Conservation (phyloP, 2,797 vertebrate genomes). For the Mus caroli region DNA sequence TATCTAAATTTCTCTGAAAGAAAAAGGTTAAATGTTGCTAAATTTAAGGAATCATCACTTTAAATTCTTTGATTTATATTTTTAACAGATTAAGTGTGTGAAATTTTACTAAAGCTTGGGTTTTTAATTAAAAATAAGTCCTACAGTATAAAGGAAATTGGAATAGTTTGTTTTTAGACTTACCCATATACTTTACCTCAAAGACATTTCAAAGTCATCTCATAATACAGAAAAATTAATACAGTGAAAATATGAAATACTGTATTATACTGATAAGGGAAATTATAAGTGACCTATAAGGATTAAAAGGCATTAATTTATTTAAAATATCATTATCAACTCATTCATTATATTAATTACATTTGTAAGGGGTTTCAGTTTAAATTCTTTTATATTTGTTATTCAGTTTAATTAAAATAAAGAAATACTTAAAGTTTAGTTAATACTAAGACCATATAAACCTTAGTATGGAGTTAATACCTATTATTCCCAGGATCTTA, state of each 20-base stretch:
- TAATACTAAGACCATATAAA: not conserved
- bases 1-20: not conserved
- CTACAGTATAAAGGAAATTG: not conserved
- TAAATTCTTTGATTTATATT: slow-evolving; percentile 1
- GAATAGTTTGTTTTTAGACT: not conserved
- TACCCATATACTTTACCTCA: slow-evolving; percentile 6
- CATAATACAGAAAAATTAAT: not conserved
- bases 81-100: not conserved
- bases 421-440: slow-evolving; percentile 37
- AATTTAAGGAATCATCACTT: not conserved
- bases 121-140: slow-evolving; percentile 16
- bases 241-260: slow-evolving; percentile 38
- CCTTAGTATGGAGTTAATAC: slow-evolving; percentile 5
- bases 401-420: slow-evolving; percentile 48
- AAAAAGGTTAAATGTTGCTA: not conserved
- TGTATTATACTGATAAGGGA: not conserved
- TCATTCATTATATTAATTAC: slow-evolving; percentile 47
- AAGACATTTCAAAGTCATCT: slow-evolving; percentile 28
- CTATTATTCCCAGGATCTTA: not conserved
- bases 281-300: slow-evolving; percentile 24
- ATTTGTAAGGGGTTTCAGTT: slow-evolving; percentile 16
- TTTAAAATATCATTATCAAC: slow-evolving; percentile 51
- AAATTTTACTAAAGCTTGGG: not conserved
- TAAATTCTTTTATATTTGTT: slow-evolving; percentile 22
- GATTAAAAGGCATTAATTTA: not conserved